phyloP scores from a whole-genome alignment of 1,140 invertebrate genomes.

The Drosophila melanica region DNA sequence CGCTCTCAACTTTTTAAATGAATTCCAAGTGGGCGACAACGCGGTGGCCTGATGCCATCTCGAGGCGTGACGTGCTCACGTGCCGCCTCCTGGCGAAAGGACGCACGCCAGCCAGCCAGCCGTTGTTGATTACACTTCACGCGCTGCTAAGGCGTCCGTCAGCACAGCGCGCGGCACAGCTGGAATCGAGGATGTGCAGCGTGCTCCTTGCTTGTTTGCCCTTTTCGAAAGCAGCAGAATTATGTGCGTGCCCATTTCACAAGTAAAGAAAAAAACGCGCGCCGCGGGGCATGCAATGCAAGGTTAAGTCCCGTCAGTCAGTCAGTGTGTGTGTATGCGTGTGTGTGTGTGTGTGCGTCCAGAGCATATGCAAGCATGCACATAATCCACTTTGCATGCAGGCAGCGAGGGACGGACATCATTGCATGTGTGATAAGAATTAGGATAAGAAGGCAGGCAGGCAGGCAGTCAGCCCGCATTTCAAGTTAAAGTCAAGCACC shows the following conservation, averaged over 20 bases:
- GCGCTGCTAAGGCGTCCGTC: constrained; percentile 60
- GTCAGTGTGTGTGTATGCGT: not conserved
- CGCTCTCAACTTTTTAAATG: constrained; percentile 72
- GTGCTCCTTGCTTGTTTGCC: constrained; percentile 18
- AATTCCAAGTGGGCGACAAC: constrained; percentile 48
- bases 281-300: constrained; percentile 50
- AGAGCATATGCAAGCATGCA: constrained; percentile 43
- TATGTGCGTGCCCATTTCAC: constrained; percentile 68
- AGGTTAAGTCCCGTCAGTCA: constrained; percentile 22
- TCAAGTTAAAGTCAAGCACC: constrained; percentile 48
- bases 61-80: constrained; percentile 42
- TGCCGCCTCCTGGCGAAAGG: constrained; percentile 52
- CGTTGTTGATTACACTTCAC: constrained; percentile 80
- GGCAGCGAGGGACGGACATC: constrained; percentile 30
- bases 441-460: constrained; percentile 45
- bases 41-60: not conserved
- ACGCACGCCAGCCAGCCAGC: constrained; percentile 42
- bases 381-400: constrained; percentile 76
- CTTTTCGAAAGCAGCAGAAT: constrained; percentile 49
- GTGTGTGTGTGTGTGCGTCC: constrained; percentile 2
- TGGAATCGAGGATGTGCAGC: constrained; percentile 48
- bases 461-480: constrained; percentile 22
- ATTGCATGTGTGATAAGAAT: constrained; percentile 55
- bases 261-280: constrained; percentile 18
- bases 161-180: constrained; percentile 38